Base-by-base conservation (phyloP, 2,888 invertebrate species). In the Danaus chrysippus region DNA sequence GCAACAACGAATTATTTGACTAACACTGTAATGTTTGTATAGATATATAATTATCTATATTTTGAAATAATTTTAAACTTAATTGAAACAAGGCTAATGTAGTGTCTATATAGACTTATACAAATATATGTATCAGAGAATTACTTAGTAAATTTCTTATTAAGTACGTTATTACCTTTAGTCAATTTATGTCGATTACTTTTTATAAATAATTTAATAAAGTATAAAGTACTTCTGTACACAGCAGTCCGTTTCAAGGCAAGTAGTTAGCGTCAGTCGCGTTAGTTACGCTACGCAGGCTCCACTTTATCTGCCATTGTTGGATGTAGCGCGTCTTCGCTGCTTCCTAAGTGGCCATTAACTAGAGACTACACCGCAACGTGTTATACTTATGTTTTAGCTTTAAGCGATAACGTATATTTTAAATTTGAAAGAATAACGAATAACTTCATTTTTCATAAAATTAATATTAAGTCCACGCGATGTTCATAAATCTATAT, bases 211-310 rank as follows among this genome's bases (percentile, higher is more conserved):
- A 1, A 46, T 13, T n/a, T 5, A 46, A 5, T n/a, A 13, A 46
- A 13, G 15, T 13, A 13, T 1, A 46, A 34, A 58, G 42, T 13
- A 15, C 10, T 63, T 56, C 10, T 63, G 43, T 10, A 34, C 46
- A 12, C 44, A 63, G 34, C 44, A 53, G 59, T 59, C 53, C 44
- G 43, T 56, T n/a, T 55, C 23, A 56, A 71, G 78, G 78, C 78
- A 78, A 81, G 82, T 78, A 56, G 73, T 82, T 80, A 78, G 68
- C 17, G 42, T 13, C 44, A 65, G 69, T 69, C 73, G 70, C 68
- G 74, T 70, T 76, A 70, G 78, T 81, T 76, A 79, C 80, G 81
- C 73, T 78, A 76, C 75, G 69, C 64, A 73, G 76, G 67, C 58
- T 58, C 63, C 54, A 54, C 43, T 61, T 15, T 53, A 56, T 58